Evolutionary conservation across 2,797 vertebrate genomes (phyloP).

Genomic region (Urocyon cinereoargenteus): DNA sequence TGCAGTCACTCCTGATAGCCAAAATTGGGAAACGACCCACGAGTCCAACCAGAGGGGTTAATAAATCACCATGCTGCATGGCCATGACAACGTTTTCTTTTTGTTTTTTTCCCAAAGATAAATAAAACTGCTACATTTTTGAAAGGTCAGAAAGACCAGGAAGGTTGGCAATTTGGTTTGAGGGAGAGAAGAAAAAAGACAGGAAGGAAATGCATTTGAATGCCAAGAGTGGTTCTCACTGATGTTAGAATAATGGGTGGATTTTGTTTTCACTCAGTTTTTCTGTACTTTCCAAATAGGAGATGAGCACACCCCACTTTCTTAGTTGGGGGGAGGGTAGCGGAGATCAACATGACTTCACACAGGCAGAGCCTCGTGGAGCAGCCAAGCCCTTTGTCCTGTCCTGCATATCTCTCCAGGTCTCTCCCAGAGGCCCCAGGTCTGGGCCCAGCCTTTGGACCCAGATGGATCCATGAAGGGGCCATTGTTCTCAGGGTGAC

Average conservation of each 20-base stretch:
- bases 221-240: neutral
- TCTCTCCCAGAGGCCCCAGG: slow-evolving; percentile 42
- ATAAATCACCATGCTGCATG: accelerated
- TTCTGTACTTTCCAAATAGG: neutral
- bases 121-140: neutral
- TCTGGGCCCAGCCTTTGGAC: slow-evolving; percentile 24
- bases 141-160: neutral
- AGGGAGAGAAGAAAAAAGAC: neutral
- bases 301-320: neutral
- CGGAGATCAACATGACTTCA: neutral
- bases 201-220: slow-evolving; percentile 21
- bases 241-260: neutral
- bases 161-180: neutral
- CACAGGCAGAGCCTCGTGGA: neutral
- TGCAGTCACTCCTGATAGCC: neutral
- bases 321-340: neutral
- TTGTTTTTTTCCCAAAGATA: neutral
- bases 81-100: neutral
- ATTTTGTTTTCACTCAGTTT: neutral
- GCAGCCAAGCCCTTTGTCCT: neutral
- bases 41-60: neutral
- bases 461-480: slow-evolving; percentile 19
- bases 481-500: slow-evolving; percentile 74
- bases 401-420: neutral
- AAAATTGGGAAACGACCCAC: neutral